phyloP scores from a whole-genome alignment of 2,113 vertebrate genomes.

The Meriones unguiculatus region DNA sequence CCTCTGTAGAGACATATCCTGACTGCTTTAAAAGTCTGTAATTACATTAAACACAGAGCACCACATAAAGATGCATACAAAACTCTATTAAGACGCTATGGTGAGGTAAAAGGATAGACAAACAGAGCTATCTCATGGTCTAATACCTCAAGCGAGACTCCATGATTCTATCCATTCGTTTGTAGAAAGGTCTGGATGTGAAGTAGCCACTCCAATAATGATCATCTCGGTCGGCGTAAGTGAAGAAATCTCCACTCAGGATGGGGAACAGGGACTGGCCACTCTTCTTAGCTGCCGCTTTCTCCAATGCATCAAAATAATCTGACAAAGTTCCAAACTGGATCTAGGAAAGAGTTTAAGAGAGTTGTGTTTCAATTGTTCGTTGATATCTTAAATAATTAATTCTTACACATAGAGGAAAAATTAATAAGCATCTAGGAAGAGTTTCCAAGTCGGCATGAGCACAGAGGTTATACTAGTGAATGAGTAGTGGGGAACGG shows the following conservation, averaged over 20 bases:
- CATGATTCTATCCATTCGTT: conserved; percentile 91
- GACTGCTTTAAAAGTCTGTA: conserved; percentile 9
- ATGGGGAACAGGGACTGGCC: conserved; percentile 87
- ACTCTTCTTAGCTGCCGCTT: conserved; percentile 76
- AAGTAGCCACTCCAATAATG: conserved; percentile 98
- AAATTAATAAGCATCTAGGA: conserved; percentile 33
- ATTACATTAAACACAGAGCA: conserved; percentile 17
- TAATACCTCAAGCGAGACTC: conserved; percentile 92
- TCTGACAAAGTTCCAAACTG: conserved; percentile 95
- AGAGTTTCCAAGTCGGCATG: neutral
- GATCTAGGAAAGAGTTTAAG: conserved; percentile 86
- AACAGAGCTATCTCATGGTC: neutral
- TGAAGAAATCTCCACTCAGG: conserved; percentile 96
- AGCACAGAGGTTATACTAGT: neutral
- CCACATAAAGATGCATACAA: neutral
- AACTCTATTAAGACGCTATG: neutral
- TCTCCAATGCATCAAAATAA: conserved; percentile 92
- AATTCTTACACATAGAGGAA: neutral
- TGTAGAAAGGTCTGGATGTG: conserved; percentile 97
- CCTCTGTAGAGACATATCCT: conserved; percentile 35
- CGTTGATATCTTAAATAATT: neutral
- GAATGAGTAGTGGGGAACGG: neutral
- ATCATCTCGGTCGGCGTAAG: conserved; percentile 96
- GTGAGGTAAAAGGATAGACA: neutral
- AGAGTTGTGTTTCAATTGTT: conserved; percentile 66